Percentiles rank a stretch among this genome's conserved stretches.
These are phyloP conservation scores for Apeltes quadracus DNA, from an alignment of 2,113 vertebrate species.

Conservation along the genomic window DNA sequence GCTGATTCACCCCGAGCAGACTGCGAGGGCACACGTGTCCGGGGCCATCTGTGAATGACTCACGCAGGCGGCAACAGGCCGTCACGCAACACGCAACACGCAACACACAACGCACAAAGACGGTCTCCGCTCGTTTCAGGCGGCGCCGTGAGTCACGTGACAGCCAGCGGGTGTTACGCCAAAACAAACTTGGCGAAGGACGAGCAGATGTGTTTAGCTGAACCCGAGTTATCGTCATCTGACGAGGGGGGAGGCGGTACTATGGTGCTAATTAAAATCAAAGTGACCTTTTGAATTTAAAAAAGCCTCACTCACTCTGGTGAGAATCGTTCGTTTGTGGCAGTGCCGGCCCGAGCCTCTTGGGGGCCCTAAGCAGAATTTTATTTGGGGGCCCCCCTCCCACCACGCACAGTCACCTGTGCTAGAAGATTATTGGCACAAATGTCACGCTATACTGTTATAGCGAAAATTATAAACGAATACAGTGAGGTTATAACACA, in stretches of 20 bases:
- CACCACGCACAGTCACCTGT: no score
- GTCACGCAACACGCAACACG: conserved; percentile 28
- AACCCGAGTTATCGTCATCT: not conserved
- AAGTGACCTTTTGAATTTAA: not conserved
- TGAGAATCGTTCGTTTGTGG: not conserved
- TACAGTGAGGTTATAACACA: no score
- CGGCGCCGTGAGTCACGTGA: not conserved
- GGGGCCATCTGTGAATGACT: conserved; percentile 61
- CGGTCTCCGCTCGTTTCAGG: conserved; percentile 18
- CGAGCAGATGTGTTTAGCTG: not conserved
- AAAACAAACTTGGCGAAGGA: not conserved
- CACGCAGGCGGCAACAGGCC: conserved; percentile 34
- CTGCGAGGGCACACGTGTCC: conserved; percentile 36
- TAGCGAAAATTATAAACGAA: no score
- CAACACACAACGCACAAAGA: conserved; percentile 27
- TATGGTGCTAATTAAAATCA: not conserved
- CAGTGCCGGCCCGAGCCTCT: no score
- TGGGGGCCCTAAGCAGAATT: no score
- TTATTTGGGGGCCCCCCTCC: no score
- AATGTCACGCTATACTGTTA: no score
- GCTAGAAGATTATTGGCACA: no score
- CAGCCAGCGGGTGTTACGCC: conserved; percentile 4
- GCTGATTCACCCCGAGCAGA: conserved; percentile 25
- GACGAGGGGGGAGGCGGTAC: not conserved
- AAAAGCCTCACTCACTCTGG: not conserved